Evolutionary conservation across 2,113 vertebrate species (phyloP), one percentile per base, ranked within the genome.

Genomic region (Panurus biarmicus): DNA sequence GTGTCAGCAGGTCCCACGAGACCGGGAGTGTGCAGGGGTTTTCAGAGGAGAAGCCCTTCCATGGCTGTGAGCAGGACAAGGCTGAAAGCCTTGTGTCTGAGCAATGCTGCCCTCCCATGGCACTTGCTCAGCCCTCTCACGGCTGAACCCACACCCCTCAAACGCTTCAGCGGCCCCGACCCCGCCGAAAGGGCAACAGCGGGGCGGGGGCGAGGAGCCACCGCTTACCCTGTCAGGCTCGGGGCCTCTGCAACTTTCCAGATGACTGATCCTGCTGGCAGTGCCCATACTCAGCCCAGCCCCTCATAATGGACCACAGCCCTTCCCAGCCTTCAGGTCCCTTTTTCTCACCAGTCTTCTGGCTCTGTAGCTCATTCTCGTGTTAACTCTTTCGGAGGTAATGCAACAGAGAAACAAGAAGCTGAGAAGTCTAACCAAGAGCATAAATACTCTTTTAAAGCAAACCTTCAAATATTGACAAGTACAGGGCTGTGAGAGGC

Each of bases 61-160:
- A 38, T 1, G 42, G 50, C 4, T 8, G 7, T 4, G 12, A 7
- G 47, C 78, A 35, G 82, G 64, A 47, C 51, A 20, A 9, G 35
- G 29, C 65, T 35, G 66, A 11, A 56, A 50, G 24, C 2, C 66
- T 67, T 62, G 54, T 80, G 35, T 86, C 67, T 96, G 88, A 47
- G 72, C 90, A 88, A 93, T 95, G 92, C 96, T 96, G 95, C 96
- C 90, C 92, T 95, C 90, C 82, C 4, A 92, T 48, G 94, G 95
- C 75, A 25, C 3, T 47, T 1, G 11, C 66, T 75, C 71, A 33
- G 81, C 50, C 74, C 44, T 40, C 47, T 33, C 51, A 1, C 48
- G 24, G 28, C 87, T 50, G 23, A 7, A 0, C 64, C 40, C 58
- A 16, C 54, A 8, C 4, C 40, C 28, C 29, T 5, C n/a, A 22